Base-by-base conservation (phyloP, 2,888 invertebrate genomes). In the Macrophya annulata region DNA sequence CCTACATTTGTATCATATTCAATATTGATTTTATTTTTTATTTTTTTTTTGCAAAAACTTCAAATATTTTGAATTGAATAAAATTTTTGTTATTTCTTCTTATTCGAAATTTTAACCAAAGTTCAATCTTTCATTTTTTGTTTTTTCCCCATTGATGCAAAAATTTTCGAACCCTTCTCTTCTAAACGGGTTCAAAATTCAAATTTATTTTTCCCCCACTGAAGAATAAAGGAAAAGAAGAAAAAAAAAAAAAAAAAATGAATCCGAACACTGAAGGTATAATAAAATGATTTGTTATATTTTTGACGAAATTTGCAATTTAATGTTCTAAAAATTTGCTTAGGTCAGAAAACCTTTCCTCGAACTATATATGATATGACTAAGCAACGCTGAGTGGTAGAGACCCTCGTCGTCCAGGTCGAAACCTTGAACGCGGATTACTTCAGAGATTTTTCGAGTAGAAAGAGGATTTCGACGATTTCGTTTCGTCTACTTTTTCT, bases 401-500 rank as follows among this genome's bases (percentile, higher is more conserved):
- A 17, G 17, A 68, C 68, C 68, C 68, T 37, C 8, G 37, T 21
- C 74, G 74, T 74, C 74, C 45, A 74, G 45, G 74, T 31, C 31
- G 74, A 68, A 68, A 8, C 45, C 25, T 74, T 45, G 45, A 74
- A 21, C n/a, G 45, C 10, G 45, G 74, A 74, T 74, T 74, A 74
- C 12, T 4, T 8, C 9, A 45, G 25, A 74, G 74, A 74, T 74
- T 74, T 74, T n/a, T 25, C 8, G n/a, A 15, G 74, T 17, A 31
- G 43, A 74, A 74, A 74, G 45, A 74, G 74, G 45, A 74, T 74
- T 74, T 74, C 43, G n/a, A 8, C 25, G 45, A 25, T 74, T 74
- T 74, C 25, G 10, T 45, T 10, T n/a, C 40, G n/a, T 55, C 55
- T 55, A 55, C 55, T 51, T 51, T n/a, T n/a, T n/a, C n/a, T n/a